Conservation (phyloP, 2,888 invertebrate genomes). For the Chrysina gloriosa region DNA sequence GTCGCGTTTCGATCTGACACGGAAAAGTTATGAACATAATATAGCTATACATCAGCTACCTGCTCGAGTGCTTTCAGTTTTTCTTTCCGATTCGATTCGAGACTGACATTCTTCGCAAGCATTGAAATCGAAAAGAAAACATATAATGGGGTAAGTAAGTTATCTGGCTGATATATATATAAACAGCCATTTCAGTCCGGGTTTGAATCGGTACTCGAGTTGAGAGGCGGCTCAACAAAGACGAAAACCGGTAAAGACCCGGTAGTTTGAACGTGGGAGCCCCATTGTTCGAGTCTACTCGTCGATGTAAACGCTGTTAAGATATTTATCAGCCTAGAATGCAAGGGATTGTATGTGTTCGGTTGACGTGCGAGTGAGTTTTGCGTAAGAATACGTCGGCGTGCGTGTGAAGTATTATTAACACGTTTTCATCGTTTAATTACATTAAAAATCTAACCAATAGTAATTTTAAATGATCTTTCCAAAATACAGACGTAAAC, state of each 20-base stretch:
- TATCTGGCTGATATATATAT: conserved; percentile 49
- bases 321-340: conserved; percentile 52
- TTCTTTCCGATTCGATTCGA: not conserved
- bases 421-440: too few relatives aligned
- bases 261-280: conserved; percentile 53
- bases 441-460: too few relatives aligned
- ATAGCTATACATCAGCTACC: not conserved
- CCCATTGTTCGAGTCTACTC: conserved; percentile 52
- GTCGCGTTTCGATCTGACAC: not conserved
- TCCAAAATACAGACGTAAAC: too few relatives aligned
- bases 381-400: too few relatives aligned
- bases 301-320: conserved; percentile 52
- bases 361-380: conserved; percentile 14
- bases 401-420: too few relatives aligned
- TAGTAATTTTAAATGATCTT: too few relatives aligned
- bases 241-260: conserved; percentile 48
- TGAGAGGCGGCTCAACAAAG: conserved; percentile 53
- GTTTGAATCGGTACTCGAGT: conserved; percentile 52
- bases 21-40: not conserved
- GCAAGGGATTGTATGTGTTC: conserved; percentile 34
- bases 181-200: conserved; percentile 51
- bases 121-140: conserved; percentile 51
- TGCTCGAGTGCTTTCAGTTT: not conserved
- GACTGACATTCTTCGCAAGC: conserved; percentile 47
- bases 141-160: conserved; percentile 51